Evolutionary conservation across 2,888 invertebrate genomes (phyloP).

Genomic region (Philonicus albiceps): DNA sequence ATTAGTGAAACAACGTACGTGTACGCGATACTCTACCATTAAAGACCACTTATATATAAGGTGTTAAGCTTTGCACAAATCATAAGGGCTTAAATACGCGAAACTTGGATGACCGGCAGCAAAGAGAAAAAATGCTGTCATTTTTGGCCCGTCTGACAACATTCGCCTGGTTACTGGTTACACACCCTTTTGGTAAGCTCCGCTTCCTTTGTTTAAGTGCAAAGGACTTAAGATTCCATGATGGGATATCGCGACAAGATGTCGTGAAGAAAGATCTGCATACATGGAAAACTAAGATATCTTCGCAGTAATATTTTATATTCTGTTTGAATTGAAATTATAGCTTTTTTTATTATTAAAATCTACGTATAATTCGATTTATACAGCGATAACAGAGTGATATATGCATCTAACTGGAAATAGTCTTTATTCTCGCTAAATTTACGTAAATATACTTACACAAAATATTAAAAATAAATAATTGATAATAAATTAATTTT

Average conservation of each 20-base stretch:
- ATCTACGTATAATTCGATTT: not conserved
- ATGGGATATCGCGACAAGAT: not conserved
- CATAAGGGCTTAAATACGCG: not conserved
- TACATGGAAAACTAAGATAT: not conserved
- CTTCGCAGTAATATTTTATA: conserved; percentile 3
- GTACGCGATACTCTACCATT: not conserved
- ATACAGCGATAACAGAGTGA: not conserved
- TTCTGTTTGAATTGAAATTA: not conserved
- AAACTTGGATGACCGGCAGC: conserved; percentile 3
- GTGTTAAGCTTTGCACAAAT: conserved; percentile 35
- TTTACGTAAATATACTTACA: too few species aligned
- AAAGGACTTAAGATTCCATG: not conserved
- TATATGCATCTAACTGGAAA: not conserved
- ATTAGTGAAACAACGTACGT: not conserved
- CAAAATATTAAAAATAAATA: too few species aligned
- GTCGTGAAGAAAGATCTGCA: not conserved
- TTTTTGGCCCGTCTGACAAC: conserved; percentile 37
- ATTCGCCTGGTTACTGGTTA: not conserved
- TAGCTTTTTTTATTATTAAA: not conserved
- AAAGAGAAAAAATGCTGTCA: conserved; percentile 30
- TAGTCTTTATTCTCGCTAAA: not conserved
- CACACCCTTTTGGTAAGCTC: not conserved
- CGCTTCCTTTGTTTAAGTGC: not conserved
- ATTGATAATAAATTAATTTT: too few species aligned
- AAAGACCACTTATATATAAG: conserved; percentile 19